A percentile compares a stretch with the other conserved stretches of the same genome.
Evolutionary conservation across 2,113 vertebrate species (phyloP).

Genomic region (Crotalus tigris): DNA sequence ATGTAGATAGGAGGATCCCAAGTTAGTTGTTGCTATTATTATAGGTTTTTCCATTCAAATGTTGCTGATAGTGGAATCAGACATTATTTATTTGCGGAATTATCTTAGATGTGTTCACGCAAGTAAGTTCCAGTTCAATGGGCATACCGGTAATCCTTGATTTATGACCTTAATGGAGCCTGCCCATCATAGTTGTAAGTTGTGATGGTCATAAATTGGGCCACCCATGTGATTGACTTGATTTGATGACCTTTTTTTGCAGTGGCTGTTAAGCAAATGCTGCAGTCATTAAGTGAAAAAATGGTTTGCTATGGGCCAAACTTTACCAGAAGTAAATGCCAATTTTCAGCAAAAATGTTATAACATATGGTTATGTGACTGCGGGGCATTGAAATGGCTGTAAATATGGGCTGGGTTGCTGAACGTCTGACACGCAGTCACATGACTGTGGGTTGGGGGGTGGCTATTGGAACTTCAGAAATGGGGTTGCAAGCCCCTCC

Average conservation of each 20-base stretch:
- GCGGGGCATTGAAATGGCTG: no score
- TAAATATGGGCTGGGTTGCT: no score
- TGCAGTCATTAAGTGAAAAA: not conserved
- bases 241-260: not conserved
- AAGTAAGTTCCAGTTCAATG: not conserved
- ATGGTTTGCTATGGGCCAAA: not conserved
- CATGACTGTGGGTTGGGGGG: no score
- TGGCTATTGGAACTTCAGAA: no score
- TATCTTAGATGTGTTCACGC: not conserved
- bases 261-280: not conserved
- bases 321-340: not conserved
- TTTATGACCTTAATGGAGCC: not conserved
- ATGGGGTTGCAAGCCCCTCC: not conserved
- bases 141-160: not conserved
- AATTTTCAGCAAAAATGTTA: not conserved
- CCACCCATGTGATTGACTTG: not conserved
- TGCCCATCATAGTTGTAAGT: not conserved
- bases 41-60: not conserved
- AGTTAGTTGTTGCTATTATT: not conserved
- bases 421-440: no score
- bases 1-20: not conserved
- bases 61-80: not conserved
- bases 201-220: not conserved
- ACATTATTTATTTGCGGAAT: not conserved
- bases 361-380: not conserved